Evolutionary conservation across 2,797 vertebrate genomes (phyloP).

Genomic region (Oreochromis mossambicus): DNA sequence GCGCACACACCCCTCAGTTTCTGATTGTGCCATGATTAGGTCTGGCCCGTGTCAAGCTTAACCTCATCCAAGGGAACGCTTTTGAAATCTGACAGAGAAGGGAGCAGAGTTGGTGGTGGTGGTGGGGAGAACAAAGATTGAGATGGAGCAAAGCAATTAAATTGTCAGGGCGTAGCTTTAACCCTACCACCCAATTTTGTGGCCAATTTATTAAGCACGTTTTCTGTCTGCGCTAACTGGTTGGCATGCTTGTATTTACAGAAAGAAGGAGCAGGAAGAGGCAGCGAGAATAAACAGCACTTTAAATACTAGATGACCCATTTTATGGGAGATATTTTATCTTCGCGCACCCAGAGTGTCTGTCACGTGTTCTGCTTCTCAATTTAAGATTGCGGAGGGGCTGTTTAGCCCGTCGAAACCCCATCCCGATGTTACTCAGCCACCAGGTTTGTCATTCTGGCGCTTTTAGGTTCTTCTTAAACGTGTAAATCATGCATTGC

Average conservation of each 20-base stretch:
- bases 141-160: constrained; percentile 65
- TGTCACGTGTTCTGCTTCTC: constrained; percentile 41
- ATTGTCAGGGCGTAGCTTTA: constrained; percentile 59
- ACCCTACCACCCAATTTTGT: constrained; percentile 34
- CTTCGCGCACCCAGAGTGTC: constrained; percentile 26
- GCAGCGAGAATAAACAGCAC: constrained; percentile 50
- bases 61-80: constrained; percentile 50
- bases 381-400: constrained; percentile 28
- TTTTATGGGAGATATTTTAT: constrained; percentile 62
- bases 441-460: constrained; percentile 36
- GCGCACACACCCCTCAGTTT: constrained; percentile 61
- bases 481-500: constrained; percentile 39
- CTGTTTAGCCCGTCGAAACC: constrained; percentile 38
- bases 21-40: constrained; percentile 77
- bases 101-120: not conserved
- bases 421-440: constrained; percentile 31
- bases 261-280: constrained; percentile 18
- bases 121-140: constrained; percentile 12
- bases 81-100: constrained; percentile 53
- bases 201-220: constrained; percentile 51
- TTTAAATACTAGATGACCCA: constrained; percentile 66
- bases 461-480: constrained; percentile 38
- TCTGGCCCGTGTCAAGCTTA: constrained; percentile 63
- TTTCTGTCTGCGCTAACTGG: constrained; percentile 43
- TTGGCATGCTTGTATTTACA: constrained; percentile 27